Base-by-base conservation (phyloP, 2,113 vertebrate genomes). In the Phaethornis superciliosus region DNA sequence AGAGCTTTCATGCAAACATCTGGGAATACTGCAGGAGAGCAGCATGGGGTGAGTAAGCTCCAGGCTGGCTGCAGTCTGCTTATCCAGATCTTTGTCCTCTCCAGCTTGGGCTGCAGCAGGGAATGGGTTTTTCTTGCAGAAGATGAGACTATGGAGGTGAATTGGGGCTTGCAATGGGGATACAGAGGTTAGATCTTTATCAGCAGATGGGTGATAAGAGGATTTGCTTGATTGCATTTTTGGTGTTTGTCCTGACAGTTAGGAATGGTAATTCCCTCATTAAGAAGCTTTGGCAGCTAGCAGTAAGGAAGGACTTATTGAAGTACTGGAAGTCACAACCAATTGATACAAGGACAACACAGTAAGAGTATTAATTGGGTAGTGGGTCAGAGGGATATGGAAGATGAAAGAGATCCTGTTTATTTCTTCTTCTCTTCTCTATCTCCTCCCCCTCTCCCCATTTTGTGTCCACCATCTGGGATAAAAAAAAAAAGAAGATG, bases 381-480 rank as follows among this genome's bases (percentile, higher is more conserved):
- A 35, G 19, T n/a, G 54, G 21, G 6, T 62, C 42, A 83, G 32
- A 37, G 70, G 42, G 30, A 78, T 80, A 52, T 5, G 11, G 46
- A 68, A 69, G 12, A 71, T 51, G 26, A 75, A 64, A 30, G 14
- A 46, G 1, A 30, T 62, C 60, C 5, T 42, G 1, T 85, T 85
- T 44, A 21, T 72, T 93, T 79, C 7, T 17, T 79, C 60, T 52
- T 2, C 7, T 89, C 28, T 81, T 87, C 10, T 26, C 26, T 68
- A 2, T 79, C 9, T 2, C 6, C 9, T 2, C 6, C n/a, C 27
- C 9, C 21, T 13, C 44, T 18, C 15, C 1, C 5, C n/a, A n/a
- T 44, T 60, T 26, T 27, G 44, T 82, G 75, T 93, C 30, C 44
- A 69, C 35, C 12, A 33, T 54, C 30, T 1, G 0, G 11, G 27